Evolutionary conservation across 2,888 invertebrate species (phyloP), one percentile per base, ranked within the genome.

Genomic region (Caenorhabditis afra): DNA sequence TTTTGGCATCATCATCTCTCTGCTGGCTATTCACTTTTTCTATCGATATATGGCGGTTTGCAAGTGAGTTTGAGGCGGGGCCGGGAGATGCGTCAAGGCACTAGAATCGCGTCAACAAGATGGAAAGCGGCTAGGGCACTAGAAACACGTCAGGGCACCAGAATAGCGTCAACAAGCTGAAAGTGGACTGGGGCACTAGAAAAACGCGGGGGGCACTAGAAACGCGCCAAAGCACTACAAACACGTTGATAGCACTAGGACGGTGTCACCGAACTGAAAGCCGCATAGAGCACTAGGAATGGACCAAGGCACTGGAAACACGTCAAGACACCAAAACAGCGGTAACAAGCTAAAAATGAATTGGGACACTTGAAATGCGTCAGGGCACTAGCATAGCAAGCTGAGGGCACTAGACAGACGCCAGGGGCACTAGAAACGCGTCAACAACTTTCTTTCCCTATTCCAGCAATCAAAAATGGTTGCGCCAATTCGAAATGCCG

Each of bases 1-100:
- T 37, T 76, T 50, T n/a, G 76, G 76, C 20, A 76, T 76, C 23
- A 76, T 64, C 41, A 76, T 76, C 16, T 68, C 64, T 10, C 57
- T 76, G 0, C 23, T 76, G 8, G 68, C 76, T 5, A 76, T 76
- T n/a, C 76, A 76, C 29, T 76, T 67, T 18, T 62, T 76, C 52
- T 76, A 76, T 58, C 62, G 76, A 14, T 68, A 64, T 45, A 58
- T 76, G 64, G 68, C 68, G 18, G 64, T 76, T 64, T 68, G 64
- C 52, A 68, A 64, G 75, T 75, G 16, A 53, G 59, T 52, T 16
- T 16, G 8, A 7, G 16, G 23, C 16, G 37, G 11, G 37, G 2
- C 4, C 4, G n/a, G 16, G 18, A 16, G n/a, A 12, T 58, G 14
- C 20, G 41, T 14, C 58, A 39, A 22, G 20, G 20, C 29, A 29